Conservation (phyloP, 2,888 invertebrate genomes). For the Apamea epomidion region DNA sequence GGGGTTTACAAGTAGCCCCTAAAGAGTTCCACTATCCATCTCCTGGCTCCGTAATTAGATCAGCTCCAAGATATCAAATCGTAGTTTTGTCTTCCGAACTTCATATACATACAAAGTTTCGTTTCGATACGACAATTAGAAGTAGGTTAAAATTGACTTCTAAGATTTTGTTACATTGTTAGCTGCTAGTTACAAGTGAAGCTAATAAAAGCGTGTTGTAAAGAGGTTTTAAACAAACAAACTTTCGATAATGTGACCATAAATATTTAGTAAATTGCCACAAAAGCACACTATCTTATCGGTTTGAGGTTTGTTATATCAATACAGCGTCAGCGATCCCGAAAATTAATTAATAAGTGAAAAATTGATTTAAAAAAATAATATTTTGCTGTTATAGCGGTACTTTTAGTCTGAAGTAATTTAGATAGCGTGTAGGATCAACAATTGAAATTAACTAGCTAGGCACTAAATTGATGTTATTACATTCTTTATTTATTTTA, state of each 20-base stretch:
- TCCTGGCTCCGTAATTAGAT: too few relatives aligned
- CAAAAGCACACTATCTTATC: slow-evolving; percentile 39
- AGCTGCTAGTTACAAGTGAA: too few relatives aligned
- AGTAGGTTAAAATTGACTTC: too few relatives aligned
- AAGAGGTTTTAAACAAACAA: neutral
- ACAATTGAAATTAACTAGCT: slow-evolving; percentile 5
- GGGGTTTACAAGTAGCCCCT: too few relatives aligned
- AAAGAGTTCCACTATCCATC: too few relatives aligned
- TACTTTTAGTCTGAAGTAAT: slow-evolving; percentile 10
- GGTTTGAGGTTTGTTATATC: slow-evolving; percentile 21
- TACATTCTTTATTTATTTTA: neutral
- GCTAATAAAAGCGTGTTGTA: too few relatives aligned
- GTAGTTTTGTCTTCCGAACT: too few relatives aligned
- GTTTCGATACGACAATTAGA: too few relatives aligned
- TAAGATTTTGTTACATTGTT: too few relatives aligned
- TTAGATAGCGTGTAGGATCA: slow-evolving; percentile 14
- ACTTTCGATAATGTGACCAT: neutral
- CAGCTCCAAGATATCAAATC: too few relatives aligned
- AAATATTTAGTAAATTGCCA: neutral
- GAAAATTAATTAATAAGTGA: slow-evolving; percentile 40
- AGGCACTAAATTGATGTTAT: neutral
- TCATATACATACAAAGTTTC: too few relatives aligned
- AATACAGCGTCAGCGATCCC: slow-evolving; percentile 42
- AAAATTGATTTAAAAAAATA: too few relatives aligned
- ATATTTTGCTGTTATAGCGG: slow-evolving; percentile 24